These are phyloP conservation scores for Sebastes kiyomatsui DNA, from an alignment of 2,797 vertebrate genomes.

Conservation along the genomic window DNA sequence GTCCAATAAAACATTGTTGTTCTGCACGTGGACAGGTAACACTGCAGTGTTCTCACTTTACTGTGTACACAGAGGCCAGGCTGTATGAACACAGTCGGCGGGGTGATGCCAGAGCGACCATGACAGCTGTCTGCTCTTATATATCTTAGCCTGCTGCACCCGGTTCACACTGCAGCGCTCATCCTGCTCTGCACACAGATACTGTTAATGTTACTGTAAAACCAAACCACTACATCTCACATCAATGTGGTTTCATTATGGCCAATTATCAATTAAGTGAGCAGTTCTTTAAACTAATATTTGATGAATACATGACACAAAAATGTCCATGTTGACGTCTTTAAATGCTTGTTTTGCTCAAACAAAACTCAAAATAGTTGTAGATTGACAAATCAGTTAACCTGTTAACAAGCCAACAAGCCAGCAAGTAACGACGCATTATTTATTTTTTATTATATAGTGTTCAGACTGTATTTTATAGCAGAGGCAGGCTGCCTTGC, in stretches of 20 bases:
- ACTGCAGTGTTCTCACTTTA: not conserved
- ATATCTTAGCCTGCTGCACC: slow-evolving; percentile 26
- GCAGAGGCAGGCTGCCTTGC: no score
- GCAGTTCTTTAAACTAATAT: not conserved
- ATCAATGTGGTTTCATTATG: not conserved
- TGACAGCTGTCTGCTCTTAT: slow-evolving; percentile 67
- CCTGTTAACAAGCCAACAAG: no score
- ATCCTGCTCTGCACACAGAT: not conserved
- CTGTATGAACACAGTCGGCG: slow-evolving; percentile 9
- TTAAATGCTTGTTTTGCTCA: not conserved
- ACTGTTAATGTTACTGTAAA: slow-evolving; percentile 11
- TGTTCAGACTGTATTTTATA: no score
- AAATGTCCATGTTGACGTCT: not conserved
- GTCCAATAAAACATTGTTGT: not conserved
- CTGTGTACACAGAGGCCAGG: slow-evolving; percentile 23
- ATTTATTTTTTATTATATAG: no score
- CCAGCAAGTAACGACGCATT: no score
- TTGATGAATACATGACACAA: not conserved
- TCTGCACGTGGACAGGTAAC: slow-evolving; percentile 21
- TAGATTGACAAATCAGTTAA: no score
- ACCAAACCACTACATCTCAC: not conserved
- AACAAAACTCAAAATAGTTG: no score
- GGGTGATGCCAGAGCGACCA: slow-evolving; percentile 30
- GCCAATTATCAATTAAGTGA: not conserved
- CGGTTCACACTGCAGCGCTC: slow-evolving; percentile 18